Conservation (phyloP, 2,113 vertebrate species). For the Deroptyus accipitrinus region DNA sequence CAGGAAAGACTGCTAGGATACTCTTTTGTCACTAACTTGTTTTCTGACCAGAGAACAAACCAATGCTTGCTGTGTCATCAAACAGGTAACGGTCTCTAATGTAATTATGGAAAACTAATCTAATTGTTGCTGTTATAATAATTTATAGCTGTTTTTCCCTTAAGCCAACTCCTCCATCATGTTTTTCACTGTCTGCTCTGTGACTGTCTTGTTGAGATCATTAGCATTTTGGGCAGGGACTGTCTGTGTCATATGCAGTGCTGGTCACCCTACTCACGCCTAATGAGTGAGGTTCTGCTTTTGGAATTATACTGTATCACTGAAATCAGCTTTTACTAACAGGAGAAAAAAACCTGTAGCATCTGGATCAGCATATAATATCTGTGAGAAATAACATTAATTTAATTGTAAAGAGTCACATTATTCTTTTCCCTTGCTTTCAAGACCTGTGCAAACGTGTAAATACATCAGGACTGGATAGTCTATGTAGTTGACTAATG, state of each 20-base stretch:
- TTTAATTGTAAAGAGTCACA: not conserved
- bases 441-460: not conserved
- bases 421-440: not conserved
- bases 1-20: constrained; percentile 39
- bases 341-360: not conserved
- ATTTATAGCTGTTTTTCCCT: not conserved
- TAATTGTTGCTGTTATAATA: constrained; percentile 41
- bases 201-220: constrained; percentile 33
- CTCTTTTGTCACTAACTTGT: constrained; percentile 6
- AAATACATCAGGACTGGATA: not conserved
- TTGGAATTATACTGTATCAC: not conserved
- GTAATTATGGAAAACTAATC: constrained; percentile 27
- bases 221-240: constrained; percentile 10
- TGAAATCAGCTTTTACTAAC: not conserved
- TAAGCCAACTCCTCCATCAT: not conserved
- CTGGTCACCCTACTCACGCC: not conserved
- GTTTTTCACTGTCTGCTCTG: constrained; percentile 43
- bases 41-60: constrained; percentile 44
- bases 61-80: constrained; percentile 53
- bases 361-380: not conserved
- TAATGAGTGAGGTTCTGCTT: not conserved
- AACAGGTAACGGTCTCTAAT: constrained; percentile 51
- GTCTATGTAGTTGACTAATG: not conserved
- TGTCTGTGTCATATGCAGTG: not conserved
- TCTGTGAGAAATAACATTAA: not conserved